Percentiles rank a stretch among this genome's conserved stretches.
These are phyloP conservation scores for Coptotermes formosanus DNA, from an alignment of 1,140 invertebrate species.

Conservation along the genomic window DNA sequence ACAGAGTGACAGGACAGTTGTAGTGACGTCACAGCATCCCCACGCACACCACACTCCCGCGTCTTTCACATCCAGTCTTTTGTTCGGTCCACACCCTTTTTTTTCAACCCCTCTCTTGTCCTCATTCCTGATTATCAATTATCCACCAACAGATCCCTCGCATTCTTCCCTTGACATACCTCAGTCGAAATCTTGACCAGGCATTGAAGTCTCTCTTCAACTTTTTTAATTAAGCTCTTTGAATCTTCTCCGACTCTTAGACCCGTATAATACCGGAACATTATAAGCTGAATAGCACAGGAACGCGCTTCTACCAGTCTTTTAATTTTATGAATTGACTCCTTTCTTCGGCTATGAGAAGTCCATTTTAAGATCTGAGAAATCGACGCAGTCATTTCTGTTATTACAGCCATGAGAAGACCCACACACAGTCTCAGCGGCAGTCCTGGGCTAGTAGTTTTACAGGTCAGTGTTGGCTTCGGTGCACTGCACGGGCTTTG, in stretches of 20 bases:
- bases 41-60: too few relatives aligned
- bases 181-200: not conserved
- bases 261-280: not conserved
- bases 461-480: too few relatives aligned
- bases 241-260: not conserved
- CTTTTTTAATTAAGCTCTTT: constrained; percentile 15
- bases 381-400: not conserved
- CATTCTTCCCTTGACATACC: not conserved
- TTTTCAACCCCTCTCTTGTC: not conserved
- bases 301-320: not conserved
- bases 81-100: not conserved
- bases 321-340: not conserved
- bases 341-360: not conserved
- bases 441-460: too few relatives aligned
- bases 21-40: not conserved
- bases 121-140: not conserved
- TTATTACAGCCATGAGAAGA: not conserved
- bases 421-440: too few relatives aligned
- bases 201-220: constrained; percentile 3
- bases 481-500: too few relatives aligned
- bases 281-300: not conserved
- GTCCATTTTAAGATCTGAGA: too few relatives aligned
- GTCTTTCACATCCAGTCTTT: not conserved
- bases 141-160: not conserved
- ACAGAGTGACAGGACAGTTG: not conserved